Conservation (phyloP, 2,113 vertebrate genomes). For the Halcyon malimbica region DNA sequence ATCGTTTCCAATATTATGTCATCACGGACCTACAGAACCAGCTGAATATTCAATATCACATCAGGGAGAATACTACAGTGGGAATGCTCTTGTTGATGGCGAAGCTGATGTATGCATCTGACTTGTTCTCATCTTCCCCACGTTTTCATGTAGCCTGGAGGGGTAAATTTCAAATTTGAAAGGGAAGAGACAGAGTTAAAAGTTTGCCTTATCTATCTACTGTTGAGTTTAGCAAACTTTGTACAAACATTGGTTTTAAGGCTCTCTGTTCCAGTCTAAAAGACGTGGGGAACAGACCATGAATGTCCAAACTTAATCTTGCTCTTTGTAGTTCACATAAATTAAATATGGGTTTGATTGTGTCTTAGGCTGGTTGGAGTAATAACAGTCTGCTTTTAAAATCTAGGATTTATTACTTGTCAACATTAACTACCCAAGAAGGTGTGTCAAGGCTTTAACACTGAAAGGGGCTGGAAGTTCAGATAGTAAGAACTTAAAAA, state of each 20-base stretch:
- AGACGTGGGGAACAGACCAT: not conserved
- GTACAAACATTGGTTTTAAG: not conserved
- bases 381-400: not conserved
- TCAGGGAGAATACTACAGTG: not conserved
- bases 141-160: not conserved
- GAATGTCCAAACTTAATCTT: not conserved
- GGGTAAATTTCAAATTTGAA: not conserved
- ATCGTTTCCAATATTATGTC: accelerated
- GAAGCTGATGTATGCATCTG: not conserved
- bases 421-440: accelerated
- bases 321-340: accelerated
- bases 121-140: not conserved
- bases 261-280: not conserved
- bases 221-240: not conserved
- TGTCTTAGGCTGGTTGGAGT: not conserved
- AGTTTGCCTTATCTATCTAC: not conserved
- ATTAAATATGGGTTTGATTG: not conserved
- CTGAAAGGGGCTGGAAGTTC: not conserved
- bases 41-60: not conserved
- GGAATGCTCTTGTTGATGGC: not conserved
- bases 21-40: not conserved
- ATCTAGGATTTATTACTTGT: not conserved
- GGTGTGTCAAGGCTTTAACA: not conserved
- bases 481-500: not conserved
- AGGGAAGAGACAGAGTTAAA: not conserved